phyloP scores from a whole-genome alignment of 2,888 invertebrate species.

The Leptura quadrifasciata region DNA sequence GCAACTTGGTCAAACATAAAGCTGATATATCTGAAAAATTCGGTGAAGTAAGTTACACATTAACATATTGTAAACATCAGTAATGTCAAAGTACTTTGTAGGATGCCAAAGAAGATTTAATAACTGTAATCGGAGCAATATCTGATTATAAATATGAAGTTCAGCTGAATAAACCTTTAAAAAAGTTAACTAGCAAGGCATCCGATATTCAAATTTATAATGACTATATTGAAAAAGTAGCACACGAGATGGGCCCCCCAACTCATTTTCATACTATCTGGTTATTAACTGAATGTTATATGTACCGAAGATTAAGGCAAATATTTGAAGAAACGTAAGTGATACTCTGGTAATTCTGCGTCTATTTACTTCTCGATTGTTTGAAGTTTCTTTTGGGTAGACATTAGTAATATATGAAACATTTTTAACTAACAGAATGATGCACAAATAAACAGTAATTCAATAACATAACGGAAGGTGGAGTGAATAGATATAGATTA shows the following conservation, averaged over 20 bases:
- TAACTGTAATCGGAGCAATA: slow-evolving; percentile 82
- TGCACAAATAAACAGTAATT: too few species aligned
- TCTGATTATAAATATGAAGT: slow-evolving; percentile 92
- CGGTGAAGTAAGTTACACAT: slow-evolving; percentile 77
- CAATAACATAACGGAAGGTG: too few species aligned
- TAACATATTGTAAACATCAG: slow-evolving; percentile 4
- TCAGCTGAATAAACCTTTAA: slow-evolving; percentile 90
- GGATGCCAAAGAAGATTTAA: slow-evolving; percentile 82
- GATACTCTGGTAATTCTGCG: too few species aligned
- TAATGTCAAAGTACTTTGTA: slow-evolving; percentile 68
- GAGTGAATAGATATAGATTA: too few species aligned
- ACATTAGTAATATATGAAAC: too few species aligned
- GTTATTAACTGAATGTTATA: slow-evolving; percentile 94
- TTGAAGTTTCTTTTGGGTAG: too few species aligned
- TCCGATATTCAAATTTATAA: slow-evolving; percentile 84
- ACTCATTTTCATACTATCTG: slow-evolving; percentile 87
- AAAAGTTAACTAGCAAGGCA: slow-evolving; percentile 74
- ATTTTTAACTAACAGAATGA: too few species aligned
- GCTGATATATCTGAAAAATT: slow-evolving; percentile 77
- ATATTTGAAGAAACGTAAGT: slow-evolving; percentile 81
- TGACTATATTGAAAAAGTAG: slow-evolving; percentile 76
- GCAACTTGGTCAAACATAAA: slow-evolving; percentile 84
- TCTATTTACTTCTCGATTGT: too few species aligned
- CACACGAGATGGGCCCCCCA: slow-evolving; percentile 61
- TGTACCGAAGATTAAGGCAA: slow-evolving; percentile 85